Conservation (phyloP, 2,797 vertebrate genomes). For the Rhinogobio ventralis region DNA sequence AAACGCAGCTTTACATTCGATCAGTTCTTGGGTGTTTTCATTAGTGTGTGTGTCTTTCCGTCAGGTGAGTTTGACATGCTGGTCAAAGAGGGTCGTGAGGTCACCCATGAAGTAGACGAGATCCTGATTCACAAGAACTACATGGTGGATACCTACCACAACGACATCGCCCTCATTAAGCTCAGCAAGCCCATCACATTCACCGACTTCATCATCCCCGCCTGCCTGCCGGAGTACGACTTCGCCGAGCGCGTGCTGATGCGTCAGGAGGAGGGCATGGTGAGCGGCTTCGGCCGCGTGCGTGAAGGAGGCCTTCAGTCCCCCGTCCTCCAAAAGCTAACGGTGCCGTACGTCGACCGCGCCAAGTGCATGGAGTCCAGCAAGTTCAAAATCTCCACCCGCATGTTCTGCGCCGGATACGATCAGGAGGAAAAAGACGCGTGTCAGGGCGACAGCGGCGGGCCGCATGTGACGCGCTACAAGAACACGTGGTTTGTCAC, state of each 20-base stretch:
- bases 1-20: too few species aligned
- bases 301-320: conserved; percentile 79
- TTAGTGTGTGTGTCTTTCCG: not conserved
- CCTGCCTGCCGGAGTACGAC: conserved; percentile 84
- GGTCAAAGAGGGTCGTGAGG: conserved; percentile 73
- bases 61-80: conserved; percentile 84
- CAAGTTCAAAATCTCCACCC: conserved; percentile 75
- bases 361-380: conserved; percentile 86
- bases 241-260: conserved; percentile 92
- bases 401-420: conserved; percentile 96
- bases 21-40: not conserved
- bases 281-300: conserved; percentile 90
- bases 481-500: conserved; percentile 86
- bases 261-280: conserved; percentile 75
- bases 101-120: conserved; percentile 70
- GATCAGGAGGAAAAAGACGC: conserved; percentile 80
- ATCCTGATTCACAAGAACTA: conserved; percentile 81
- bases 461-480: conserved; percentile 90
- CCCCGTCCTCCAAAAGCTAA: conserved; percentile 80
- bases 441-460: conserved; percentile 94
- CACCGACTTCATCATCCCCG: conserved; percentile 81
- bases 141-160: conserved; percentile 79
- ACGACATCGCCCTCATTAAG: conserved; percentile 91
- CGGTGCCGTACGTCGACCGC: conserved; percentile 85
- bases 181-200: conserved; percentile 82